Evolutionary conservation across 2,797 vertebrate species (phyloP).

Genomic region (Cyprinella venusta): DNA sequence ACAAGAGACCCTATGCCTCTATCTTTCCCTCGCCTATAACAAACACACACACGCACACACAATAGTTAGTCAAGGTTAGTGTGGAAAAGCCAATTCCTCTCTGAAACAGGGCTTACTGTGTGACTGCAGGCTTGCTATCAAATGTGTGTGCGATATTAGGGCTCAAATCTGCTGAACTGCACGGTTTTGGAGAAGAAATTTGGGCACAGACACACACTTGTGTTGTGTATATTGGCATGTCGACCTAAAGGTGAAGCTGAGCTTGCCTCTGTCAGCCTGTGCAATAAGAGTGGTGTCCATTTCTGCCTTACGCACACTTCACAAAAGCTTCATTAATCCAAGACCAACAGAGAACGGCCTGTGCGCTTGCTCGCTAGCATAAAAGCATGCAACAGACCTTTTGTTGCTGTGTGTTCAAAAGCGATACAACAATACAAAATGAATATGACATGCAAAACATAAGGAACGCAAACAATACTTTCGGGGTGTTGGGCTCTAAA

Average conservation of each 20-base stretch:
- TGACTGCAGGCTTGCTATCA: constrained; percentile 19
- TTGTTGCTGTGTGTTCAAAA: constrained; percentile 8
- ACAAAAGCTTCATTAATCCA: constrained; percentile 66
- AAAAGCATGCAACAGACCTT: constrained; percentile 28
- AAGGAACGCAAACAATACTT: background rate
- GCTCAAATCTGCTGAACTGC: constrained; percentile 25
- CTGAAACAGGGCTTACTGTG: constrained; percentile 34
- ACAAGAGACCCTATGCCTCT: constrained; percentile 33
- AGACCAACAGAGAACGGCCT: constrained; percentile 45
- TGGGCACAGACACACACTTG: constrained; percentile 19
- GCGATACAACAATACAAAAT: constrained; percentile 16
- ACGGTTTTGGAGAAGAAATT: constrained; percentile 17
- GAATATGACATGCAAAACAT: background rate
- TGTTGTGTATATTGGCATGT: constrained; percentile 48
- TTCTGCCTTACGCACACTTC: constrained; percentile 75
- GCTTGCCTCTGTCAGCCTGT: constrained; percentile 52
- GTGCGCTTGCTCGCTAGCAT: constrained; percentile 20
- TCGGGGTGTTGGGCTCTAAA: background rate
- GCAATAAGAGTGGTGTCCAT: constrained; percentile 73
- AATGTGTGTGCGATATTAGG: constrained; percentile 14
- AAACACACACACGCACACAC: constrained; percentile 5
- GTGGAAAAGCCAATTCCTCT: constrained; percentile 52
- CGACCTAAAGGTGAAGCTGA: constrained; percentile 55
- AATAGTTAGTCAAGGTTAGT: constrained; percentile 18
- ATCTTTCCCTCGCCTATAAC: constrained; percentile 23